These are phyloP conservation scores for Graptemys geographica DNA, from an alignment of 2,797 vertebrate genomes.

Conservation along the genomic window DNA sequence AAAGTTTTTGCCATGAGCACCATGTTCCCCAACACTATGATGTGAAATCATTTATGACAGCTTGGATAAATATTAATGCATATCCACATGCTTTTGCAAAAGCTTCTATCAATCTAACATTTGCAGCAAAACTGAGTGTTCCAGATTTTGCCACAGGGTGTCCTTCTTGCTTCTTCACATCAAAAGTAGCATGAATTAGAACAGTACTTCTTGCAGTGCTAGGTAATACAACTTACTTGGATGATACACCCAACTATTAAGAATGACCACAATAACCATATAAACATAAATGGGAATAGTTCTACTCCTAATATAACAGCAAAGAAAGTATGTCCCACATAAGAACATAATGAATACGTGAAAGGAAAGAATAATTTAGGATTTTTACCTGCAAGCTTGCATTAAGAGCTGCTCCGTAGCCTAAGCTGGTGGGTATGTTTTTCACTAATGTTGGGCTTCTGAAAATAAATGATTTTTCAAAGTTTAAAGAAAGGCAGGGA, in stretches of 20 bases:
- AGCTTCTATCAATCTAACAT: constrained; percentile 92
- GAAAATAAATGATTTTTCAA: constrained; percentile 76
- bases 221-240: constrained; percentile 81
- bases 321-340: neutral
- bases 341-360: neutral
- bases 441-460: constrained; percentile 99
- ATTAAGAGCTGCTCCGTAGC: constrained; percentile 97
- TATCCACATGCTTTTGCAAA: constrained; percentile 94
- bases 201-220: constrained; percentile 76
- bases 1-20: constrained; percentile 97
- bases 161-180: constrained; percentile 94
- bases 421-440: constrained; percentile 98
- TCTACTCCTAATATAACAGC: neutral
- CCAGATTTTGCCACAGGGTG: constrained; percentile 96
- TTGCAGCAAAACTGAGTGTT: constrained; percentile 85
- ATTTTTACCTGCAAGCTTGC: constrained; percentile 96
- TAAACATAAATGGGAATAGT: constrained; percentile 42
- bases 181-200: constrained; percentile 82
- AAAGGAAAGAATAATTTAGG: constrained; percentile 35
- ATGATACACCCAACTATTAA: constrained; percentile 73
- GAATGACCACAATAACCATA: constrained; percentile 38
- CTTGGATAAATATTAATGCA: constrained; percentile 99
- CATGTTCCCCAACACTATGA: constrained; percentile 90
- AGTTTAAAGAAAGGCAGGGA: constrained; percentile 63
- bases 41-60: constrained; percentile 99